Evolutionary conservation across 2,113 vertebrate species (phyloP), one percentile per base, ranked within the genome.

Genomic region (Chaenogobius annularis): DNA sequence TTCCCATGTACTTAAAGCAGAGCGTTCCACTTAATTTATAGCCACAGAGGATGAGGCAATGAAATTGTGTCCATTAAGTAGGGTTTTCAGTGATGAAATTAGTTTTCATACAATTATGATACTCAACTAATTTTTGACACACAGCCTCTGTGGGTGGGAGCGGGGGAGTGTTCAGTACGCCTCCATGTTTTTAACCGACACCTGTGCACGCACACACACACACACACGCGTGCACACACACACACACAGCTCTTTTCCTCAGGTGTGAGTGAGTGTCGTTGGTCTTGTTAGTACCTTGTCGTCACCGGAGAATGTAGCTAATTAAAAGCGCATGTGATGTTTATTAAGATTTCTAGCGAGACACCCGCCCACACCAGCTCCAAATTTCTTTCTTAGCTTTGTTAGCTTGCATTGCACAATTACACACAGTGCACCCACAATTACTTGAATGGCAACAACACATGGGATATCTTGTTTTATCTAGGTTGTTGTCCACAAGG

Each of bases 41-140:
- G 81, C 79, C 82, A 82, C 85, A 69, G 78, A 87, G 82, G 87
- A 85, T 68, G 77, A 87, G 78, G 84, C 84, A 91, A 84, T 84
- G 75, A 85, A 86, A 86, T 83, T 52, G 44, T 66, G 74, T 80
- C 80, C 78, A 89, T 88, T 89, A 90, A 90, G 83, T 72, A 58
- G 83, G 85, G 82, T 83, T 91, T 88, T 84, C 79, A 89, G 75
- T 87, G 78, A 91, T 87, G 83, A 89, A 90, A 91, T 91, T 90
- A 89, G 83, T 90, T 91, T 87, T 86, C 86, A 85, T 86, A 85
- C 86, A 90, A 90, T 91, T 89, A 90, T 79, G 79, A 82, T 71
- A 81, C 82, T 84, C 76, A 54, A 48, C 83, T 89, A 86, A 91
- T 87, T 91, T 74, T 81, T 82, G 83, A 87, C 87, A 85, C 90